A percentile compares a stretch with the other conserved stretches of the same genome.
phyloP scores from a whole-genome alignment of 2,797 vertebrate genomes.

The Danionella dracula region DNA sequence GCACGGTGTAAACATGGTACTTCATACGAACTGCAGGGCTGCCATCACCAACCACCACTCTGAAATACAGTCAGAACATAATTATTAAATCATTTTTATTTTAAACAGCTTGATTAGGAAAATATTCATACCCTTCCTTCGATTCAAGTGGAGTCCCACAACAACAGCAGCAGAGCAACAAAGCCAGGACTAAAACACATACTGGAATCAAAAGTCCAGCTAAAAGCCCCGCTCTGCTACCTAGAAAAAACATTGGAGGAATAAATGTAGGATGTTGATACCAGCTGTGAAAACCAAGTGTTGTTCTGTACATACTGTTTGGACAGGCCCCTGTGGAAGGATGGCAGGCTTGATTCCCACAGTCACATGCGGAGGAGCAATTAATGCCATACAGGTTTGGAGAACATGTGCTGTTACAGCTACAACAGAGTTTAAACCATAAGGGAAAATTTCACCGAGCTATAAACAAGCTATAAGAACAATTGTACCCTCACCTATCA shows the following conservation, averaged over 20 bases:
- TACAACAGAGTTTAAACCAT: conserved; percentile 45
- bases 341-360: conserved; percentile 73
- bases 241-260: conserved; percentile 38
- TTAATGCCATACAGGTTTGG: conserved; percentile 78
- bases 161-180: conserved; percentile 78
- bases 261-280: neutral
- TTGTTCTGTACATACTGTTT: conserved; percentile 64
- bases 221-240: conserved; percentile 60
- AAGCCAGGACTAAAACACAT: conserved; percentile 73
- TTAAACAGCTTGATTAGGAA: neutral
- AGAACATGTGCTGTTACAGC: conserved; percentile 86
- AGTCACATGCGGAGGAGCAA: conserved; percentile 80
- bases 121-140: conserved; percentile 75
- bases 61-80: conserved; percentile 39
- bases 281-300: neutral
- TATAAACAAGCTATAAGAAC: conserved; percentile 17
- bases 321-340: conserved; percentile 72
- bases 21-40: conserved; percentile 77
- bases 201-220: conserved; percentile 75
- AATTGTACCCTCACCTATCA: conserved; percentile 70
- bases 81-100: too few relatives aligned
- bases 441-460: neutral
- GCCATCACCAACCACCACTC: conserved; percentile 63
- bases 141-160: conserved; percentile 64
- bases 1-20: conserved; percentile 80